phyloP scores from a whole-genome alignment of 1,140 invertebrate genomes.

The Tenebrio molitor region DNA sequence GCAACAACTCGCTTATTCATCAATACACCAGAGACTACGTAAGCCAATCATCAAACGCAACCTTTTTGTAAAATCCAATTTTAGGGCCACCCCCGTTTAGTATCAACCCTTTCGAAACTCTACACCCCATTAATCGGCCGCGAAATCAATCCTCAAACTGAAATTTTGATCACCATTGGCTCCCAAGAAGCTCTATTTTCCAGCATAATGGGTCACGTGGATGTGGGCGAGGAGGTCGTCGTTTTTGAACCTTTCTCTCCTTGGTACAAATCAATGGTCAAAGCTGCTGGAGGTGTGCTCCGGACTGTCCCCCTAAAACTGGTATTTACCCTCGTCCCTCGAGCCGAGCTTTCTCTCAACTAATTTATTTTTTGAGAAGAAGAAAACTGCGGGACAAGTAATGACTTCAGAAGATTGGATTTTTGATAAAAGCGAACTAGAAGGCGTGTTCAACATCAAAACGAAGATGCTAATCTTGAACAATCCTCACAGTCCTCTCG shows the following conservation, averaged over 20 bases:
- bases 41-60: conserved; percentile 55
- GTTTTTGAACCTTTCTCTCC: conserved; percentile 99
- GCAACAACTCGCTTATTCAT: conserved; percentile 84
- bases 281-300: conserved; percentile 86
- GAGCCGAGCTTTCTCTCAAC: no score
- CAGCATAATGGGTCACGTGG: conserved; percentile 84
- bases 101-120: conserved; percentile 83
- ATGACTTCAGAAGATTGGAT: conserved; percentile 80
- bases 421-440: conserved; percentile 86
- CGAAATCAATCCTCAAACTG: conserved; percentile 71
- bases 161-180: conserved; percentile 90
- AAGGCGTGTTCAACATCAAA: conserved; percentile 84
- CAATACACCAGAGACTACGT: conserved; percentile 94
- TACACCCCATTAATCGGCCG: conserved; percentile 85
- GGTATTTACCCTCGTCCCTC: neutral
- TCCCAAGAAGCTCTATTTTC: conserved; percentile 95
- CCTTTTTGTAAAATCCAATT: no score
- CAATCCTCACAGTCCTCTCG: conserved; percentile 94
- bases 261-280: conserved; percentile 96
- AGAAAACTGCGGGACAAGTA: neutral
- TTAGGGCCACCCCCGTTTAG: conserved; percentile 77
- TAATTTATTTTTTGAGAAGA: neutral
- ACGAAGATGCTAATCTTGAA: conserved; percentile 97
- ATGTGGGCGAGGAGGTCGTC: conserved; percentile 91
- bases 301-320: conserved; percentile 79